These are phyloP conservation scores for Novumbra hubbsi DNA, from an alignment of 2,797 vertebrate genomes.

Conservation along the genomic window DNA sequence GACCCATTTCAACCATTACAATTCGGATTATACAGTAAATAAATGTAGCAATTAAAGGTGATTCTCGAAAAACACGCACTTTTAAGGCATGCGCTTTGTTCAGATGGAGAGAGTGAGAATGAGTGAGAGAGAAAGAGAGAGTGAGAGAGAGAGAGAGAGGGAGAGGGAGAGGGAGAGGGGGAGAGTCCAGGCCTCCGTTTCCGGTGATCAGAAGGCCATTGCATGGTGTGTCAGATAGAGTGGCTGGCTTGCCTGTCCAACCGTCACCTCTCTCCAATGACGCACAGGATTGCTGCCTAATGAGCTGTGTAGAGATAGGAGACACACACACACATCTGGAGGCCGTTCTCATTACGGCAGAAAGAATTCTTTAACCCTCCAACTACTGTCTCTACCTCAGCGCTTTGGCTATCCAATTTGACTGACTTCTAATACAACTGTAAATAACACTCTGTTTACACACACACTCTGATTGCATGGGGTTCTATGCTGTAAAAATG, in stretches of 20 bases:
- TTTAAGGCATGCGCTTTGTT: background rate
- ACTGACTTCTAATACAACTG: background rate
- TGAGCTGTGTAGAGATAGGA: slow-evolving; percentile 61
- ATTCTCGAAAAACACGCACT: background rate
- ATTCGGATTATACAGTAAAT: no score
- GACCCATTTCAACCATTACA: no score
- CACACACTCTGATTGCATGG: background rate
- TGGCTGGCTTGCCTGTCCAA: slow-evolving; percentile 37
- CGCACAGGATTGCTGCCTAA: slow-evolving; percentile 57
- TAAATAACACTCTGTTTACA: background rate
- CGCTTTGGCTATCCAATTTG: background rate
- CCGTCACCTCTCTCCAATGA: slow-evolving; percentile 55
- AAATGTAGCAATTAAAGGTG: no score
- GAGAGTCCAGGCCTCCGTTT: background rate
- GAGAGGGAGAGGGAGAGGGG: background rate
- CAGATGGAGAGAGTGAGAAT: slow-evolving; percentile 18
- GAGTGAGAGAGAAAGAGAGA: slow-evolving; percentile 16
- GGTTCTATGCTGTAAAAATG: no score
- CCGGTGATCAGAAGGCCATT: background rate
- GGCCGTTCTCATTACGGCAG: slow-evolving; percentile 1
- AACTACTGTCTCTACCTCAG: background rate
- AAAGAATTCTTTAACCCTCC: slow-evolving; percentile 4
- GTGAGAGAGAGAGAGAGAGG: slow-evolving; percentile 4
- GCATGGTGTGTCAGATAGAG: slow-evolving; percentile 4
- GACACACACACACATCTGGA: slow-evolving; percentile 19